These are phyloP conservation scores for Hesperophylax magnus DNA, from an alignment of 1,140 invertebrate species.

Conservation along the genomic window DNA sequence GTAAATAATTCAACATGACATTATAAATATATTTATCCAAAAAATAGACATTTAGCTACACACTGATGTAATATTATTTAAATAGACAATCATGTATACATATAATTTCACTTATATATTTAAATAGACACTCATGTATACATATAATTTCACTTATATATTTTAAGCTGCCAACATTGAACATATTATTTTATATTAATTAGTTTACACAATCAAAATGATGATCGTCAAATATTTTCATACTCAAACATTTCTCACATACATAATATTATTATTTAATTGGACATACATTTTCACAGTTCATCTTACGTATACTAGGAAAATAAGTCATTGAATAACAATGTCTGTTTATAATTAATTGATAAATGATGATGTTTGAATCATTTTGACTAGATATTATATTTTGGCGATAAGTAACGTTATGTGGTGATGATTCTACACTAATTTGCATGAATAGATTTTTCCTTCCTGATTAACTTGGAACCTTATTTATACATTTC, in stretches of 20 bases:
- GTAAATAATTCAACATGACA: constrained; percentile 17
- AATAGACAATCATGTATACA: constrained; percentile 27
- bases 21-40: constrained; percentile 44
- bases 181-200: constrained; percentile 10
- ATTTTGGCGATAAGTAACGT: too few species aligned
- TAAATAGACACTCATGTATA: constrained; percentile 32
- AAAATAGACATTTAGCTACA: constrained; percentile 51
- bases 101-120: not conserved
- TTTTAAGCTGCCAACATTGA: not conserved
- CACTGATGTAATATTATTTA: constrained; percentile 25
- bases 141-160: not conserved
- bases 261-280: not conserved
- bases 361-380: too few species aligned
- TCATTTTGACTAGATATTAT: too few species aligned
- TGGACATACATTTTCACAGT: constrained; percentile 42
- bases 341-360: too few species aligned
- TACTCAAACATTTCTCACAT: not conserved
- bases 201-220: not conserved
- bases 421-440: too few species aligned
- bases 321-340: too few species aligned
- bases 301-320: constrained; percentile 40
- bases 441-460: too few species aligned
- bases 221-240: constrained; percentile 7
- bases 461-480: too few species aligned
- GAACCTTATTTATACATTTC: too few species aligned